Base-by-base conservation (phyloP, 2,113 vertebrate species). In the Eubucco bourcierii region DNA sequence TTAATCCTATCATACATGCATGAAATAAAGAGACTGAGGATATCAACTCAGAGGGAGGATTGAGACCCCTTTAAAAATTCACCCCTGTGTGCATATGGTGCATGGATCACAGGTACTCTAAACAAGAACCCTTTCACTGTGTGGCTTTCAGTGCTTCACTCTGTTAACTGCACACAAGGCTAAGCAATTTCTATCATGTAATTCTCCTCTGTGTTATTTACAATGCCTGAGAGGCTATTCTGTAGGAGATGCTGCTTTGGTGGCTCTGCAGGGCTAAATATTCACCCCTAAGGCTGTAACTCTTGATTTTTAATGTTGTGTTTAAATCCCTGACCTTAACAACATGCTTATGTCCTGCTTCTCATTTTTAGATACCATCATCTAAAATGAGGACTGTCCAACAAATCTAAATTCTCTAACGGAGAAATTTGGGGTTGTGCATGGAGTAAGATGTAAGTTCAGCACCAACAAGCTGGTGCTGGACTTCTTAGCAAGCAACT, bases 1-100 rank as follows among this genome's bases (percentile, higher is more conserved):
- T 96, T 94, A 96, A 95, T 94, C 94, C 93, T 87, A 39, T 85
- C 94, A 96, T 95, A 94, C 8, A 39, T 72, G 68, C 61, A 82
- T 34, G 33, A 88, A 90, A 82, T 17, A 88, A 90, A 82, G 17
- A 84, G 66, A 68, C 34, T 9, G 47, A 91, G 21, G 21, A 81
- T 86, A 60, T 34, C 61, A 92, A 93, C 87, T 84, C 46, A 84
- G 66, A 92, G 60, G 71, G 59, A 93, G 84, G 87, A 79, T 75
- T 47, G 95, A 96, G 96, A 95, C 94, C 94, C 88, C 94, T 96
- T 94, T 95, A 96, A 96, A 96, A 96, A 96, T 96, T 93, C 82
- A 81, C 63, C 86, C 90, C 34, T 94, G 7, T 44, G 39, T 17
- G 74, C 92, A 63, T 79, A 76, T 31, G 79, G 74, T 90, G 78